Percentiles rank a stretch among this genome's conserved stretches.
Conservation (phyloP, 2,113 vertebrate genomes). For the Tragelaphus scriptus region DNA sequence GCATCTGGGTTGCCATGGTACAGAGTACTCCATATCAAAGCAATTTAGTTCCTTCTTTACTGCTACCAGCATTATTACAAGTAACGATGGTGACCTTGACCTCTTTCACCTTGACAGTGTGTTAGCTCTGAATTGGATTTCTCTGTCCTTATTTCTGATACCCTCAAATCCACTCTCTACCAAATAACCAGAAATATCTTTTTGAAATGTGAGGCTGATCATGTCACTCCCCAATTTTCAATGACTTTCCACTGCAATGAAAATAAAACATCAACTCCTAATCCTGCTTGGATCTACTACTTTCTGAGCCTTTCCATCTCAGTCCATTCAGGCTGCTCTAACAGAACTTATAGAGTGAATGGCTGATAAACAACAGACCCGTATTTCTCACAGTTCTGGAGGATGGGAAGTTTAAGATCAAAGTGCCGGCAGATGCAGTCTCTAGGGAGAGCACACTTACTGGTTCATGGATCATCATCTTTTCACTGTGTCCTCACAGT, state of each 20-base stretch:
- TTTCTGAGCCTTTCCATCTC: neutral
- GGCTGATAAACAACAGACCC: neutral
- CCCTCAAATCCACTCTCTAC: neutral
- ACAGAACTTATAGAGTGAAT: neutral
- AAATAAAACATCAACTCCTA: neutral
- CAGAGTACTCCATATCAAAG: neutral
- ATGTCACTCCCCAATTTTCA: neutral
- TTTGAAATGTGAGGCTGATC: neutral
- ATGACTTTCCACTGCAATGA: neutral
- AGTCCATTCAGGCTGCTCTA: neutral
- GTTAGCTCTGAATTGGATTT: conserved; percentile 6
- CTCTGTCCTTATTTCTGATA: neutral
- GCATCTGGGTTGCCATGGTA: neutral
- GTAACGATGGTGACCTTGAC: neutral
- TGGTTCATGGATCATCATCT: neutral
- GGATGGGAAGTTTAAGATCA: neutral
- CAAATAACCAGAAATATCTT: neutral
- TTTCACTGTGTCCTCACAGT: neutral
- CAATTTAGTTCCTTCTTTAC: neutral
- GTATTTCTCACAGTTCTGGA: neutral
- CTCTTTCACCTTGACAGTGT: neutral
- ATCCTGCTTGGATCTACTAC: neutral
- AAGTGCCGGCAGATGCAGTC: neutral
- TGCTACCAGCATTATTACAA: neutral
- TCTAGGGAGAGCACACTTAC: neutral